Percentiles rank a stretch among this genome's conserved stretches.
phyloP scores from a whole-genome alignment of 2,888 invertebrate genomes.

The Amphipyra tragopoginis region DNA sequence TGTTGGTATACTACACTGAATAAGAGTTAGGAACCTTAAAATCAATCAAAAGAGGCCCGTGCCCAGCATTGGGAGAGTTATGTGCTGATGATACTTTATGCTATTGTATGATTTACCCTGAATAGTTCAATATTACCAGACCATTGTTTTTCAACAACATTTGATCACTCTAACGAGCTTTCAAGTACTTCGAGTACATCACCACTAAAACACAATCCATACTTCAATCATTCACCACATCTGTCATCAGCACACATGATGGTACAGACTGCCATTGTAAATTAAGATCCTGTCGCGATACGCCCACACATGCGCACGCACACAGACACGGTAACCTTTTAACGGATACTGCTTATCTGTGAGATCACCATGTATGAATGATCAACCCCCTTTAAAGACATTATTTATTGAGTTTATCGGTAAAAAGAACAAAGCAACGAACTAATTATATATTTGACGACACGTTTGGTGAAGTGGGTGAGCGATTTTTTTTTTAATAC shows the following conservation, averaged over 20 bases:
- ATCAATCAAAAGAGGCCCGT: too few species aligned
- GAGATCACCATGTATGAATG: conserved; percentile 48
- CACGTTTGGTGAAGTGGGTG: too few species aligned
- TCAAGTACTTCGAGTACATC: neutral
- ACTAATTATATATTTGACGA: too few species aligned
- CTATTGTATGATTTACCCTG: too few species aligned
- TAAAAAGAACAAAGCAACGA: conserved; percentile 1
- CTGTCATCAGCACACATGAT: conserved; percentile 50
- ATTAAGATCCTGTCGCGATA: conserved; percentile 58
- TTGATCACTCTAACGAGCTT: neutral
- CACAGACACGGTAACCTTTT: conserved; percentile 40
- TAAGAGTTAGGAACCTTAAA: too few species aligned
- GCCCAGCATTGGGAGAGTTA: too few species aligned
- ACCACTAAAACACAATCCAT: conserved; percentile 9
- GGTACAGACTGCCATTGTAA: conserved; percentile 52
- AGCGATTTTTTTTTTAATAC: too few species aligned
- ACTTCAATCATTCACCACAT: conserved; percentile 47
- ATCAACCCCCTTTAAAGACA: conserved; percentile 42
- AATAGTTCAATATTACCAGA: too few species aligned
- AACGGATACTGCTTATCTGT: conserved; percentile 45
- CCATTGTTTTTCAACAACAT: conserved; percentile 3
- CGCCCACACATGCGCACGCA: conserved; percentile 38
- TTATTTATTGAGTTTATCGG: conserved; percentile 39
- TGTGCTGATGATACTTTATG: too few species aligned
- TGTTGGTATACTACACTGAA: too few species aligned